Conservation (phyloP, 2,797 vertebrate species). For the Neopelma chrysocephalum region DNA sequence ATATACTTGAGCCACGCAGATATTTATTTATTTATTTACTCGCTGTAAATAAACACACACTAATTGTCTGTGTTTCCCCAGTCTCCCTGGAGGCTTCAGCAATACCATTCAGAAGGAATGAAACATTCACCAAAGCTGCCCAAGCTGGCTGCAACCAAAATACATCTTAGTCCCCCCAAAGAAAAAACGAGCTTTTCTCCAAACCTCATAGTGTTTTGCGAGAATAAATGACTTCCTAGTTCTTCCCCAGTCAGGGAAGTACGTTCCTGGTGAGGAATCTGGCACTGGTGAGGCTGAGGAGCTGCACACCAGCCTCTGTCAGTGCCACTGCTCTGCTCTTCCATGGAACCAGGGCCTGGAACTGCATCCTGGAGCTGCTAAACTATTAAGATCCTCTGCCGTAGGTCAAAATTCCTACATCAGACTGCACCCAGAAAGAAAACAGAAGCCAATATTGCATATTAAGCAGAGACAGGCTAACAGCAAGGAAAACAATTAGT, state of each 20-base stretch:
- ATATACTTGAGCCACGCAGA: neutral
- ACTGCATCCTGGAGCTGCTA: fast-evolving
- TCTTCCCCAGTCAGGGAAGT: neutral
- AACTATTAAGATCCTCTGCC: neutral
- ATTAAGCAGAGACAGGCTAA: constrained; percentile 12
- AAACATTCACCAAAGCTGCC: neutral
- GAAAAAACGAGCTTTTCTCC: neutral
- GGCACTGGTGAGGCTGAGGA: too few relatives aligned
- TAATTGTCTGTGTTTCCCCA: neutral
- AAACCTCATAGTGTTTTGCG: neutral
- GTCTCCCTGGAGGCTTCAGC: neutral
- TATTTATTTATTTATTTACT: neutral
- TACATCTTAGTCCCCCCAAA: neutral
- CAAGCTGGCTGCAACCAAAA: neutral
- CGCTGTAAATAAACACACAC: neutral
- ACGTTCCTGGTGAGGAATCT: fast-evolving
- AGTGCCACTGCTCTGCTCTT: neutral
- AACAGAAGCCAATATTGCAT: neutral
- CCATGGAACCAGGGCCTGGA: neutral
- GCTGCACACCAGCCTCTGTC: neutral
- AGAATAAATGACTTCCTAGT: neutral
- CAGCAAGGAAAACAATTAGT: constrained; percentile 31
- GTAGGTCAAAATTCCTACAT: neutral
- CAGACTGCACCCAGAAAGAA: neutral
- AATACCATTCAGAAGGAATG: neutral